Evolutionary conservation across 2,113 vertebrate genomes (phyloP), one percentile per base, ranked within the genome.

Genomic region (Brevimyrus niger): DNA sequence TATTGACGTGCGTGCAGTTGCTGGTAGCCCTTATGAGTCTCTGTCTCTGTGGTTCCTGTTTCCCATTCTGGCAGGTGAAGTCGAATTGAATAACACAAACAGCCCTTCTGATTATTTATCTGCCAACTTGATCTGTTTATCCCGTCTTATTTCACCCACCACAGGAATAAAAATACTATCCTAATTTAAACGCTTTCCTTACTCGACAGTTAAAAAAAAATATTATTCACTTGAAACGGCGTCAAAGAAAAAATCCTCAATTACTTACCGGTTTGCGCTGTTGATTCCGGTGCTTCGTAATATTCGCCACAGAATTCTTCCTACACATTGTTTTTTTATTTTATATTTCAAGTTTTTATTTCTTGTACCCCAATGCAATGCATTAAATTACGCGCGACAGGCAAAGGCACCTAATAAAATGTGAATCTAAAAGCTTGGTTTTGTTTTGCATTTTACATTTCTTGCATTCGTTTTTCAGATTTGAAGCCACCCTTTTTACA

Each of bases 31-130:
- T 48, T 88, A 73, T 50, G 23, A 69, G 19, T 51, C 53, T 1
- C 87, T 17, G 58, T 35, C 27, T 46, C 48, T 86, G 17, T 31
- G 58, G 23, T 69, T 61, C 51, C 87, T 35, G 87, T 69, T 76
- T 76, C 87, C 55, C 61, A 76, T 76, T 31, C 87, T 23, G 87
- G 58, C 69, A 89, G 69, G 15, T 44, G 48, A 89, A 89, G 73
- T 82, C 15, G 35, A 73, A 88, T 47, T 65, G 61, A 53, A 82
- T 51, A 31, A 82, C 55, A 61, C 55, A 8, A n/a, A n/a, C 73
- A 42, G 48, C 19, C 21, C 38, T n/a, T 82, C 31, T 82, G 31
- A 82, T 53, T 55, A 53, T 46, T 55, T 10, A 31, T 27, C 48
- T 53, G 69, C 65, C 73, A 55, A 69, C 48, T 42, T 83, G n/a